phyloP scores from a whole-genome alignment of 2,797 vertebrate genomes.

The Poecilia gillii region DNA sequence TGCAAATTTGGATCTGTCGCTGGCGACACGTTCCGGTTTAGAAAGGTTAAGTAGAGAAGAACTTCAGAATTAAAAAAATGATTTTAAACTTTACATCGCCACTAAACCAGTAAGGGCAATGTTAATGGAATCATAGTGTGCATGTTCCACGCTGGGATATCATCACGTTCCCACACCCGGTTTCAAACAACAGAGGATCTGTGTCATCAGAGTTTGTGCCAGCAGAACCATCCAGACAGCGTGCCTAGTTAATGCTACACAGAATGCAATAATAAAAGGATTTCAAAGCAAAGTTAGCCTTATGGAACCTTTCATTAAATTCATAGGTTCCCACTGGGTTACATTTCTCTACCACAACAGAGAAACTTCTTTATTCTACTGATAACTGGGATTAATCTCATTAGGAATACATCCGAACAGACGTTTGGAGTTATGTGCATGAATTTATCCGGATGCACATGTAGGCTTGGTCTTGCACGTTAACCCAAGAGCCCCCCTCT shows the following conservation, averaged over 20 bases:
- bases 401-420: conserved; percentile 1
- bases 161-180: conserved; percentile 23
- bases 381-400: neutral
- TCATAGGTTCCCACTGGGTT: conserved; percentile 1
- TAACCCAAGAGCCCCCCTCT: conserved; percentile 58
- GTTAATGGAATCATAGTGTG: conserved; percentile 4
- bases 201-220: conserved; percentile 17
- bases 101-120: conserved; percentile 16
- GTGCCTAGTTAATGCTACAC: conserved; percentile 30
- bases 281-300: conserved; percentile 3
- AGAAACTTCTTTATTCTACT: neutral
- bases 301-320: conserved; percentile 3
- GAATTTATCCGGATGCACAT: neutral
- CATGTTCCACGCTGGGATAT: neutral
- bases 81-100: neutral
- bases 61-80: neutral
- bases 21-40: too few relatives aligned
- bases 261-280: conserved; percentile 44
- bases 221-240: conserved; percentile 45
- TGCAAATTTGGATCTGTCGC: too few relatives aligned
- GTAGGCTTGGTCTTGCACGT: conserved; percentile 32
- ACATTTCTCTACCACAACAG: neutral
- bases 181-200: conserved; percentile 35
- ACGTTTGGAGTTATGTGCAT: neutral
- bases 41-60: neutral